Conservation (phyloP, 2,888 invertebrate species). For the Ceriagrion tenellum region DNA sequence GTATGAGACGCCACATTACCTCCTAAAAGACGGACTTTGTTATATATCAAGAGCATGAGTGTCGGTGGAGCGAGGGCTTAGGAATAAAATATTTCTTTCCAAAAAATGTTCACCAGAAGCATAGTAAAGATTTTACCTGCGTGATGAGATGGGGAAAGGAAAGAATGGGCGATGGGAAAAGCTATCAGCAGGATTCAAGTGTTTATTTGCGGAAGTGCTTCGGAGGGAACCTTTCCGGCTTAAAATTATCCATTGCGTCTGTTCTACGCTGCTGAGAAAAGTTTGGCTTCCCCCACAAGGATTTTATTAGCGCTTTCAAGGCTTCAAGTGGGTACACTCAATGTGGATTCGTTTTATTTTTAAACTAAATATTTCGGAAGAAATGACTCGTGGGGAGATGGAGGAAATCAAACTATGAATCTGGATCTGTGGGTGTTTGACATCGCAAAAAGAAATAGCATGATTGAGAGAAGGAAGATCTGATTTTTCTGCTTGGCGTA, state of each 20-base stretch:
- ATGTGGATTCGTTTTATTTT: too few species aligned
- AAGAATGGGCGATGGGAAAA: too few species aligned
- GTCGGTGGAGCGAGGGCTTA: neutral
- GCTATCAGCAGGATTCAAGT: too few species aligned
- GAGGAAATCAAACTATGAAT: neutral
- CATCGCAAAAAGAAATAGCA: neutral
- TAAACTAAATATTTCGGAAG: too few species aligned
- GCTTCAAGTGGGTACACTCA: too few species aligned
- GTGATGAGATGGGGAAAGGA: neutral
- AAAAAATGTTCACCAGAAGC: neutral
- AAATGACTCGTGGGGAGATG: too few species aligned
- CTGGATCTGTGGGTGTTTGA: neutral
- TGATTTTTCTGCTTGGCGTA: neutral
- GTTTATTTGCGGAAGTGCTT: too few species aligned
- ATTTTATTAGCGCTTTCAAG: too few species aligned
- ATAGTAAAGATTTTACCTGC: neutral
- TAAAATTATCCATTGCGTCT: too few species aligned
- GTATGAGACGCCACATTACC: conserved; percentile 15
- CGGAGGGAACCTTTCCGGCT: too few species aligned
- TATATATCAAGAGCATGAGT: neutral
- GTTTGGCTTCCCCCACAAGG: too few species aligned
- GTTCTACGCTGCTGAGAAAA: too few species aligned
- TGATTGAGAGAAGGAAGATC: neutral
- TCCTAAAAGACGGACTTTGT: conserved; percentile 16
- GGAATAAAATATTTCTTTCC: neutral